phyloP scores from a whole-genome alignment of 2,888 invertebrate species.

The Athalia circularis region DNA sequence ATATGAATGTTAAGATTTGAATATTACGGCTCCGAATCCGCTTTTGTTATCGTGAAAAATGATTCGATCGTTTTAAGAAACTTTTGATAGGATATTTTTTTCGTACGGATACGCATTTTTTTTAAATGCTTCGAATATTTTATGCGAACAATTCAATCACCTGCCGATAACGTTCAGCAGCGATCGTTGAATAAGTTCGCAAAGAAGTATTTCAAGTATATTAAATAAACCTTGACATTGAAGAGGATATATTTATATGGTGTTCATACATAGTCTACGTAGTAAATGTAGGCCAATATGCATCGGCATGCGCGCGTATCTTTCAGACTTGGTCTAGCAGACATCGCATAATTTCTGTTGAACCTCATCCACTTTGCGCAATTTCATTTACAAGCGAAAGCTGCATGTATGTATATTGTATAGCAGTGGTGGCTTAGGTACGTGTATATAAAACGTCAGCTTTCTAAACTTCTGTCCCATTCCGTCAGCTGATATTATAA shows the following conservation, averaged over 20 bases:
- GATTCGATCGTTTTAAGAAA: too few relatives aligned
- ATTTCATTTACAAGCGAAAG: conserved; percentile 52
- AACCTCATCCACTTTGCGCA: conserved; percentile 30
- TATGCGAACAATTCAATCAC: too few relatives aligned
- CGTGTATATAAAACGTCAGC: neutral
- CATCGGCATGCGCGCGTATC: conserved; percentile 11
- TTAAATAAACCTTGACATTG: conserved; percentile 54
- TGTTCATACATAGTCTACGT: neutral
- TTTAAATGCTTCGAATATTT: too few relatives aligned
- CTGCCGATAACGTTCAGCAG: too few relatives aligned
- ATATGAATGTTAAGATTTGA: too few relatives aligned
- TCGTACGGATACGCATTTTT: too few relatives aligned
- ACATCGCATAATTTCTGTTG: conserved; percentile 18
- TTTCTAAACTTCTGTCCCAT: conserved; percentile 50
- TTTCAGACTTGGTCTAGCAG: conserved; percentile 3
- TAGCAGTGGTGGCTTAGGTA: neutral
- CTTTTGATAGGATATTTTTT: too few relatives aligned
- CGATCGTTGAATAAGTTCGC: neutral
- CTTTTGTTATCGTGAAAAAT: too few relatives aligned
- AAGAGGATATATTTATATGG: neutral
- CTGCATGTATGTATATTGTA: conserved; percentile 33
- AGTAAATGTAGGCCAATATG: conserved; percentile 52
- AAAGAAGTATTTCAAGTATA: too few relatives aligned
- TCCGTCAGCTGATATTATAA: conserved; percentile 8
- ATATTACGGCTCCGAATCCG: too few relatives aligned